Conservation (phyloP, 2,797 vertebrate species). For the Prunella strophiata region DNA sequence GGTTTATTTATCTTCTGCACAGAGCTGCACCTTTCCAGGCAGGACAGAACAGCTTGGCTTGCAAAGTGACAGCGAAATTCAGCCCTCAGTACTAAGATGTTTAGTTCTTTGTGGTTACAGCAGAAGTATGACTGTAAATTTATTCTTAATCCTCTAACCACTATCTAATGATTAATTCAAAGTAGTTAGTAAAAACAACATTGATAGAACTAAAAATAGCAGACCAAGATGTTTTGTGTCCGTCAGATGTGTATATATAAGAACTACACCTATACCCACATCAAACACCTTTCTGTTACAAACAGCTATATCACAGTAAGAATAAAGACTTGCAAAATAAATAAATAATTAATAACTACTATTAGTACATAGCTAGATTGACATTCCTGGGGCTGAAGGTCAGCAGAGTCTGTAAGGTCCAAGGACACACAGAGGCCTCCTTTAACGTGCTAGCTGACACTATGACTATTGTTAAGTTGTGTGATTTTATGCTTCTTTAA, state of each 20-base stretch:
- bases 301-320: not conserved
- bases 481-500: not conserved
- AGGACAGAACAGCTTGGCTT: not conserved
- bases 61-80: not conserved
- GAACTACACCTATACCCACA: rapidly evolving
- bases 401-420: not conserved
- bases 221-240: not conserved
- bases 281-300: not conserved
- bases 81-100: not conserved
- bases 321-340: not conserved
- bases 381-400: not conserved
- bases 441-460: not conserved
- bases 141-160: not conserved
- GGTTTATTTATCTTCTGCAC: not conserved
- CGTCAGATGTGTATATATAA: rapidly evolving
- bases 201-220: not conserved
- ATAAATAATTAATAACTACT: no score
- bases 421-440: not conserved
- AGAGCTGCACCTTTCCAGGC: not conserved
- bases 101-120: not conserved
- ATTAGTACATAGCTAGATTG: not conserved
- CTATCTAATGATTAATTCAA: not conserved
- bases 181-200: not conserved
- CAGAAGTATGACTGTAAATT: not conserved
- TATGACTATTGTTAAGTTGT: not conserved